Evolutionary conservation across 2,888 invertebrate genomes (phyloP).

Genomic region (Drosophila conformis): DNA sequence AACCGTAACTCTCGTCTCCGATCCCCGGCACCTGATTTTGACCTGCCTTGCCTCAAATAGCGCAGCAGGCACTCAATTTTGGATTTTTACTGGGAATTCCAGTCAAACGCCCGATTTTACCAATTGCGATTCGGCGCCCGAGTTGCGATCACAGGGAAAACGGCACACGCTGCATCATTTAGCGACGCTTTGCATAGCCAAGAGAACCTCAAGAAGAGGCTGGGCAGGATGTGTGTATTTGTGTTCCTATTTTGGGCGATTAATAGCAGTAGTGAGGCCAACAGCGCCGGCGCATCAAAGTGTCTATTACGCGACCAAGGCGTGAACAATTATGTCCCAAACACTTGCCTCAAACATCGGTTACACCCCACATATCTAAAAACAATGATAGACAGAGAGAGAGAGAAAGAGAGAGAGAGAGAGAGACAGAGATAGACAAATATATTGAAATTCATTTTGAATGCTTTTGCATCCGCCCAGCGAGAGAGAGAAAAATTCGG

Average conservation of each 20-base stretch:
- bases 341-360: slow-evolving; percentile 72
- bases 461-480: slow-evolving; percentile 61
- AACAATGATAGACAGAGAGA: background rate
- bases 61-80: slow-evolving; percentile 44
- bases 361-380: slow-evolving; percentile 38
- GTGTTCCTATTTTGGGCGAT: slow-evolving; percentile 32
- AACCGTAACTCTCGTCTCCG: background rate
- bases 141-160: slow-evolving; percentile 12
- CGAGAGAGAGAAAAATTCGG: slow-evolving; percentile 45
- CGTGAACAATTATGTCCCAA: slow-evolving; percentile 76
- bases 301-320: slow-evolving; percentile 66
- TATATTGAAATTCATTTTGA: slow-evolving; percentile 10
- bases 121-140: slow-evolving; percentile 31
- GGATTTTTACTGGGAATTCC: slow-evolving; percentile 44
- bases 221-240: slow-evolving; percentile 49
- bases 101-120: slow-evolving; percentile 13
- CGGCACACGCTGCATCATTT: slow-evolving; percentile 65
- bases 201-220: slow-evolving; percentile 13
- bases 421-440: background rate
- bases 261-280: slow-evolving; percentile 41
- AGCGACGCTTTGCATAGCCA: slow-evolving; percentile 68
- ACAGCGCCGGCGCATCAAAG: slow-evolving; percentile 63
- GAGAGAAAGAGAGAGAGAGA: background rate
- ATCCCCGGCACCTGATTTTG: background rate
- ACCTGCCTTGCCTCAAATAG: slow-evolving; percentile 27